phyloP scores from a whole-genome alignment of 2,113 vertebrate genomes.

The Gopherus evgoodei region DNA sequence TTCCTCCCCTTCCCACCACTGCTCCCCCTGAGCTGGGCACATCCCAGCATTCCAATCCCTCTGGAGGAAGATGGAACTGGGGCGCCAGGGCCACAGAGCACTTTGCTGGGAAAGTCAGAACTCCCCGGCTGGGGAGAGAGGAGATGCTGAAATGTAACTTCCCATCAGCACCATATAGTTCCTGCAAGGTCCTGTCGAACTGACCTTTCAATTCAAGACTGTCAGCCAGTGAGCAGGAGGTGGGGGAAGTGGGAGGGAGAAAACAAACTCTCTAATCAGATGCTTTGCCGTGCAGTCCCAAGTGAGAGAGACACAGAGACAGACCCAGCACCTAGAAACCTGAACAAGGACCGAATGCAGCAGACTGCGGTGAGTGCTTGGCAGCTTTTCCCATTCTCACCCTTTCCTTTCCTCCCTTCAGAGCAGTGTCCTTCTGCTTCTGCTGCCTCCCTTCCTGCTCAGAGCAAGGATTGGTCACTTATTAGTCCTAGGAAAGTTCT shows the following conservation, averaged over 20 bases:
- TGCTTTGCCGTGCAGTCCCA: constrained; percentile 45
- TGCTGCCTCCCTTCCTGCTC: neutral
- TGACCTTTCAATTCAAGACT: constrained; percentile 52
- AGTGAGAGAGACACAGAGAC: neutral
- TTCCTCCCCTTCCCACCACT: neutral
- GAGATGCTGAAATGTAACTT: constrained; percentile 23
- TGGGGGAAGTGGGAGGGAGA: neutral
- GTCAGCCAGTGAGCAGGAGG: neutral
- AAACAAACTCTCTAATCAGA: neutral
- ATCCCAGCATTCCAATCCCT: neutral
- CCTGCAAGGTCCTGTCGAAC: constrained; percentile 69
- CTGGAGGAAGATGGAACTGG: neutral
- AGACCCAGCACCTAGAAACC: neutral
- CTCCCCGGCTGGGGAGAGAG: constrained; percentile 39
- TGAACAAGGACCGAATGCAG: neutral
- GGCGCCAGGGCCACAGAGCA: too few relatives aligned
- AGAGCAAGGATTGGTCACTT: neutral
- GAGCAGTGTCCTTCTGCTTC: neutral
- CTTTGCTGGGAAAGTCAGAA: neutral
- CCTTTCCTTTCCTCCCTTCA: neutral
- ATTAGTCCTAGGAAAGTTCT: neutral
- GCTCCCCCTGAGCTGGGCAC: neutral
- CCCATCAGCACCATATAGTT: constrained; percentile 67
- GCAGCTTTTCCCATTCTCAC: constrained; percentile 31
- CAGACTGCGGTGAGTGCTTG: constrained; percentile 67